Base-by-base conservation (phyloP, 2,888 invertebrate genomes). In the Epinotia brunnichana region DNA sequence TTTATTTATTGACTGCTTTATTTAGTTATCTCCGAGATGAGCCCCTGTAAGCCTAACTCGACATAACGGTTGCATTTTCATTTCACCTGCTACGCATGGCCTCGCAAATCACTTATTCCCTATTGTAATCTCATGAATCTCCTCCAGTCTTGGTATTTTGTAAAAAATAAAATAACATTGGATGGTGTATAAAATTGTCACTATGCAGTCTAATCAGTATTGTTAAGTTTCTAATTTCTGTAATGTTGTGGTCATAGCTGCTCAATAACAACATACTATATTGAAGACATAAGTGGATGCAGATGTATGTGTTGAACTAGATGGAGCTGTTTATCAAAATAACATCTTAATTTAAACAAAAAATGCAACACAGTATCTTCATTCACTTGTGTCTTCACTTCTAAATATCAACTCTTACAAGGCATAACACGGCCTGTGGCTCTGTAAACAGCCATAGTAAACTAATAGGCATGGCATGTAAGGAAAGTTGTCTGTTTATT, bases 1-100 rank as follows among this genome's bases (percentile, higher is more conserved):
- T 93, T 94, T 93, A 94, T 93, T 93, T 94, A 94, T 94, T 94
- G 93, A 93, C 93, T 91, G 93, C 93, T 92, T 91, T 90, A 90
- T 91, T 91, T 92, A 92, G 92, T 90, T 90, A 80, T 89, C 86
- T 87, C 76, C 76, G 81, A 83, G 87, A 87, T 87, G 81, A 82
- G 84, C 83, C 79, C 85, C 88, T 87, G 87, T 83, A 82, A 81
- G 82, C 88, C 88, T 89, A 86, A 89, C 87, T 85, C 85, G 85
- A 82, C 85, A 87, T 88, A 87, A 88, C 86, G 88, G 90, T 91
- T 90, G 90, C 90, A 90, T 88, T 86, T 84, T 87, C 89, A 88
- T 83, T 86, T 90, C 90, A 90, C 87, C 88, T 90, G 90, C 90
- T 90, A 88, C 89, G 91, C 90, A 88, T 89, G 88, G 90, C 92